phyloP scores from a whole-genome alignment of 2,113 vertebrate genomes.

The Protobothrops mucrosquamatus region DNA sequence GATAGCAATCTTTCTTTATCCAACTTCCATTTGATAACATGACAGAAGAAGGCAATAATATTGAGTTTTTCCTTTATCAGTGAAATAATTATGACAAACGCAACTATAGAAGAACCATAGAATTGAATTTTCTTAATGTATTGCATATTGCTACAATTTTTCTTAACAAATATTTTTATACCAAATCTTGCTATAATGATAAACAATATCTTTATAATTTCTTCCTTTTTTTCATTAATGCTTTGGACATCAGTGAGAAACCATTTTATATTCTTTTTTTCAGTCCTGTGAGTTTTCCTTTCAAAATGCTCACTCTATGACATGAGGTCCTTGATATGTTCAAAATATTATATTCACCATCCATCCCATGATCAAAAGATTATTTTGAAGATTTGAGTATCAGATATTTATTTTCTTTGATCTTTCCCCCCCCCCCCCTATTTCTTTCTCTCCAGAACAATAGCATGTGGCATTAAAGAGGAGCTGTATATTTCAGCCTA shows the following conservation, averaged over 20 bases:
- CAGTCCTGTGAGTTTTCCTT: neutral
- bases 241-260: neutral
- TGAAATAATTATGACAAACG: neutral
- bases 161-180: neutral
- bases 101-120: neutral
- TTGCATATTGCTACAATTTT: neutral
- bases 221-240: neutral
- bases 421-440: neutral
- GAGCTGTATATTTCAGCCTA: neutral
- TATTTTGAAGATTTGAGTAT: neutral
- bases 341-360: neutral
- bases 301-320: neutral
- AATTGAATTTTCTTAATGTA: neutral
- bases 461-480: neutral
- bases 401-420: neutral
- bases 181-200: neutral
- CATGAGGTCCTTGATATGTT: neutral
- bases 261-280: neutral
- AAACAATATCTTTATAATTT: neutral
- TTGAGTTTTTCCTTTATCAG: neutral
- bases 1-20: neutral
- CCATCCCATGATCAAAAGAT: neutral
- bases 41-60: neutral
- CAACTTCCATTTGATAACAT: neutral
- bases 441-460: neutral